These are phyloP conservation scores for Microchirus variegatus DNA, from an alignment of 2,797 vertebrate species.

Conservation along the genomic window DNA sequence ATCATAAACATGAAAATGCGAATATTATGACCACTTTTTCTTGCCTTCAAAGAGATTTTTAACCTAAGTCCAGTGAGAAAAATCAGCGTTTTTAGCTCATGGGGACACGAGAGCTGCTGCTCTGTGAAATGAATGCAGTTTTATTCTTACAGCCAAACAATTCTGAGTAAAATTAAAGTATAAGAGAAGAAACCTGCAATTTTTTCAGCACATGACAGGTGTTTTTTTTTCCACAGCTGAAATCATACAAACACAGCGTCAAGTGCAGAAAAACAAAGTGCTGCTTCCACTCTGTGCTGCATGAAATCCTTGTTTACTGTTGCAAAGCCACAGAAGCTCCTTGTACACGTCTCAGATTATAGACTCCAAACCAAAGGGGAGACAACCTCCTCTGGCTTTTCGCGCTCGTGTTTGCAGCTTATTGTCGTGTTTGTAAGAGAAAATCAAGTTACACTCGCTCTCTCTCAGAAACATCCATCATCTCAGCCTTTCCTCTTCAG, in stretches of 20 bases:
- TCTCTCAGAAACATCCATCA: slow-evolving; percentile 80
- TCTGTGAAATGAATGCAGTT: too few species aligned
- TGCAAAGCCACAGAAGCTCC: slow-evolving; percentile 59
- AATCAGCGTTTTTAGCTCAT: too few species aligned
- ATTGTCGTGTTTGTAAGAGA: slow-evolving; percentile 82
- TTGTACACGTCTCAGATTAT: slow-evolving; percentile 70
- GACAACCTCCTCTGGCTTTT: slow-evolving; percentile 61
- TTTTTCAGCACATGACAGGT: not conserved
- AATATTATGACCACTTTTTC: too few species aligned
- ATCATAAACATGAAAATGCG: too few species aligned
- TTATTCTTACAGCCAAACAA: too few species aligned
- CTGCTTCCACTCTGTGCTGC: slow-evolving; percentile 35
- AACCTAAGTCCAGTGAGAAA: too few species aligned
- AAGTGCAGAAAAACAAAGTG: slow-evolving; percentile 15
- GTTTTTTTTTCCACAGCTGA: not conserved
- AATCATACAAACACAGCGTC: slow-evolving; percentile 1
- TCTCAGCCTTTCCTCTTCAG: slow-evolving; percentile 61
- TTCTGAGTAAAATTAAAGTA: too few species aligned
- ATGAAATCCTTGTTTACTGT: slow-evolving; percentile 59
- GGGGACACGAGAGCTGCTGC: too few species aligned
- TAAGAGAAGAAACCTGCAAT: too few species aligned
- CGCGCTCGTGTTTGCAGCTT: slow-evolving; percentile 78
- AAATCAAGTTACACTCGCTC: slow-evolving; percentile 69
- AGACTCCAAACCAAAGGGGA: slow-evolving; percentile 77
- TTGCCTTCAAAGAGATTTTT: too few species aligned